Base-by-base conservation (phyloP, 2,888 invertebrate species). In the Tetragnatha montana region DNA sequence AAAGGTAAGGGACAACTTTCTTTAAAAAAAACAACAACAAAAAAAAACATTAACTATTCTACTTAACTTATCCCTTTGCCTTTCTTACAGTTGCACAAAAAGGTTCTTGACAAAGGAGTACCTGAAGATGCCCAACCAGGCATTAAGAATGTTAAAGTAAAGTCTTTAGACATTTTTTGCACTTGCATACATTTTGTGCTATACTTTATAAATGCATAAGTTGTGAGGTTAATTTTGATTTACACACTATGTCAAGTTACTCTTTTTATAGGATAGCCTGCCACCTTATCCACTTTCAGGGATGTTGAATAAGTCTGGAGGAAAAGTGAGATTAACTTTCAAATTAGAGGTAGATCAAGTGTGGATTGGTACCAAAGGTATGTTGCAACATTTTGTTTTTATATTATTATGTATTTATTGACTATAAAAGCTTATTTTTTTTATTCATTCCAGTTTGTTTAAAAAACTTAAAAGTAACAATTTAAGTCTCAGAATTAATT, bases 111-210 rank as follows among this genome's bases (percentile, higher is more conserved):
- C 93, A 97, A 97, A 94, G 98, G 97, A 88, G 95, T 97, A 92
- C 98, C 98, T 12, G 97, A 97, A 76, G 98, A 98, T 95, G 96
- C 94, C 0, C 96, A 97, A 96, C 96, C 96, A 68, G 98, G 97
- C 91, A 95, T 97, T 92, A 96, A 96, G 94, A 96, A 96, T 93
- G 94, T 95, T 74, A 96, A 96, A 95, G 96, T 96, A 94, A 35
- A 92, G 92, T 91, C 19, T 19, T 71, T 60, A 2, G 35, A 35
- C 35, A 35, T 35, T 1, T 35, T 35, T 35, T 35, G 4, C 35
- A 35, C 35, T 2, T 35, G 4, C 35, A 4, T 35, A 35, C 35
- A n/a, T n/a, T n/a, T n/a, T n/a, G n/a, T n/a, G n/a, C 4, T 35
- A 35, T 4, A 35, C 4, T 2, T 35, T 35, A 2, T 35, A 4